Evolutionary conservation across 1,140 invertebrate genomes (phyloP).

Genomic region (Nylanderia fulva): DNA sequence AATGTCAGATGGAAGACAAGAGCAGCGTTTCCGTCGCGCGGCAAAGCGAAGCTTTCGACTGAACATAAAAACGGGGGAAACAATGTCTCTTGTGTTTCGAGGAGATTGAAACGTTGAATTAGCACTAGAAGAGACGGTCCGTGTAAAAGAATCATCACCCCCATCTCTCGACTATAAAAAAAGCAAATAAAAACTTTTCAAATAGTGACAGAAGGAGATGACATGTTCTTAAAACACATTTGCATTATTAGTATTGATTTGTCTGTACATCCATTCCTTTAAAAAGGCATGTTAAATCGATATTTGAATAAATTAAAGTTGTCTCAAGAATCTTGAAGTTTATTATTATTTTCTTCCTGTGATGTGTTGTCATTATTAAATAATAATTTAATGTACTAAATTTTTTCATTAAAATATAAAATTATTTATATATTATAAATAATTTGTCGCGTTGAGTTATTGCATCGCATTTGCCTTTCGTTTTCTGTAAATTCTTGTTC

Average conservation of each 20-base stretch:
- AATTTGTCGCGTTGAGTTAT: background rate
- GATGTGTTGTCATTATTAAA: too few relatives aligned
- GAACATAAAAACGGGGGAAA: slow-evolving; percentile 39
- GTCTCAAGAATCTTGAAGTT: too few relatives aligned
- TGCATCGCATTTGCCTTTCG: background rate
- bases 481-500: background rate
- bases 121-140: background rate
- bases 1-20: slow-evolving; percentile 33
- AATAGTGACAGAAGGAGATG: background rate
- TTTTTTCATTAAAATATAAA: too few relatives aligned
- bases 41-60: slow-evolving; percentile 30
- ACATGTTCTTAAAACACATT: background rate
- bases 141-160: background rate
- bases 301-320: too few relatives aligned
- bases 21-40: slow-evolving; percentile 30
- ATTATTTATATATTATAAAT: too few relatives aligned
- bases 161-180: background rate
- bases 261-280: background rate
- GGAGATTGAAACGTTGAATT: slow-evolving; percentile 49
- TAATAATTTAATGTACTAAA: too few relatives aligned
- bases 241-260: slow-evolving; percentile 9
- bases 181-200: background rate
- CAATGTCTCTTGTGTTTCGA: slow-evolving; percentile 46
- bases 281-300: too few relatives aligned
- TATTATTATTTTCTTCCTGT: background rate